Evolutionary conservation across 2,113 vertebrate species (phyloP), one percentile per base, ranked within the genome.

Genomic region (Thymallus thymallus): DNA sequence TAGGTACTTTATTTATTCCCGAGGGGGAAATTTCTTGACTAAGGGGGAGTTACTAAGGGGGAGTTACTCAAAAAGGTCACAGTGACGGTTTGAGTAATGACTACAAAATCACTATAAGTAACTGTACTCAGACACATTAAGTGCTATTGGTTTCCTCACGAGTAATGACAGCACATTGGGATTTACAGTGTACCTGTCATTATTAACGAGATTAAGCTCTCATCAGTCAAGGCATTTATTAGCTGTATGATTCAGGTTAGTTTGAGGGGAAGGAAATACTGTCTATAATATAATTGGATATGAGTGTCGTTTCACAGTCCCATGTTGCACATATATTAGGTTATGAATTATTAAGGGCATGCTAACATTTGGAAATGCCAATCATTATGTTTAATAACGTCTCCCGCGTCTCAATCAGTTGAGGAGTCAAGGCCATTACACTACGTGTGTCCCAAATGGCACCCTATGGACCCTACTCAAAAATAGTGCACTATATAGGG

Each of bases 341-440:
- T 68, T 68, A 68, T 30, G 32, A 20, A 26, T 45, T 68, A 68
- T 68, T 30, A 46, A 41, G 32, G 65, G 32, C 10, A 68, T 23
- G 65, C 65, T 68, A 68, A 68, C 65, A 68, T 68, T 68, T 68
- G 6, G 32, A 68, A 68, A 68, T 68, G 35, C 32, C 32, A 68
- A 41, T 45, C 32, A 23, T 41, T 16, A 23, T 68, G 65, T 68
- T 68, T 68, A n/a, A 35, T 22, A 68, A 46, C n/a, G n/a, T 20
- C 13, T 2, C 65, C n/a, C 7, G 12, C 7, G 4, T 68, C 32
- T 35, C 30, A 30, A 12, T 20, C 32, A 22, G 2, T 51, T n/a
- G 65, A 20, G 3, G n/a, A 68, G 63, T 41, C 7, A 14, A 13
- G 35, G 35, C 20, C n/a, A n/a, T n/a, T n/a, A n/a, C n/a, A n/a